These are phyloP conservation scores for Yponomeuta sedellus DNA, from an alignment of 2,888 invertebrate genomes.

Conservation along the genomic window DNA sequence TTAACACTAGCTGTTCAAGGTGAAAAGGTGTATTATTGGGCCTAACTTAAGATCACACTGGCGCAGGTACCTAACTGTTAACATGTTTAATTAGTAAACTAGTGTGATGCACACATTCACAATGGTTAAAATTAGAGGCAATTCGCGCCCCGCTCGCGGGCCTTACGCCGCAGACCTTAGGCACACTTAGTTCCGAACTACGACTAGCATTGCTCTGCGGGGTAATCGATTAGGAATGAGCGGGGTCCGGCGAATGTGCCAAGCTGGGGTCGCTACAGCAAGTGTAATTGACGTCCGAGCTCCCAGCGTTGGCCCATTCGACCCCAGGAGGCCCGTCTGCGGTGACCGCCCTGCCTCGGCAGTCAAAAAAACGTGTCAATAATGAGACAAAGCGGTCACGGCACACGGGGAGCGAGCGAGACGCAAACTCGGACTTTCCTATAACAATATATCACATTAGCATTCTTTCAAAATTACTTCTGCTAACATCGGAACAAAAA, in stretches of 20 bases:
- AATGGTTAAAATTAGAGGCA: not conserved
- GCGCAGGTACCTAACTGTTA: conserved; percentile 40
- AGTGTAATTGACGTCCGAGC: not conserved
- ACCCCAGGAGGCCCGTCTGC: not conserved
- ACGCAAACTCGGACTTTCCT: not conserved
- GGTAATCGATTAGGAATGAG: conserved; percentile 11
- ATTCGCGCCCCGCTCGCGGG: conserved; percentile 5
- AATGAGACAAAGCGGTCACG: too few species aligned
- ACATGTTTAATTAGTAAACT: conserved; percentile 33
- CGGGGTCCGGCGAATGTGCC: not conserved
- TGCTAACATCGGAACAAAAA: conserved; percentile 6
- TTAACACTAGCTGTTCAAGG: conserved; percentile 29
- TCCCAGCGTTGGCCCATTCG: not conserved
- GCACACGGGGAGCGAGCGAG: not conserved
- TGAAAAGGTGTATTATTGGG: conserved; percentile 46
- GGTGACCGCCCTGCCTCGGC: conserved; percentile 1
- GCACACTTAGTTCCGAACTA: conserved; percentile 3
- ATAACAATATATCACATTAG: conserved; percentile 12
- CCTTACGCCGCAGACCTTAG: not conserved
- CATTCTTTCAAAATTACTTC: conserved; percentile 6
- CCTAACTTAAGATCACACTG: conserved; percentile 38
- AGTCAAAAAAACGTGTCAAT: conserved; percentile 14
- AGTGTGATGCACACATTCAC: conserved; percentile 27
- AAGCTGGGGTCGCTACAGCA: not conserved
- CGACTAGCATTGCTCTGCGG: conserved; percentile 13